Conservation (phyloP, 2,113 vertebrate species). For the Alectura lathami region DNA sequence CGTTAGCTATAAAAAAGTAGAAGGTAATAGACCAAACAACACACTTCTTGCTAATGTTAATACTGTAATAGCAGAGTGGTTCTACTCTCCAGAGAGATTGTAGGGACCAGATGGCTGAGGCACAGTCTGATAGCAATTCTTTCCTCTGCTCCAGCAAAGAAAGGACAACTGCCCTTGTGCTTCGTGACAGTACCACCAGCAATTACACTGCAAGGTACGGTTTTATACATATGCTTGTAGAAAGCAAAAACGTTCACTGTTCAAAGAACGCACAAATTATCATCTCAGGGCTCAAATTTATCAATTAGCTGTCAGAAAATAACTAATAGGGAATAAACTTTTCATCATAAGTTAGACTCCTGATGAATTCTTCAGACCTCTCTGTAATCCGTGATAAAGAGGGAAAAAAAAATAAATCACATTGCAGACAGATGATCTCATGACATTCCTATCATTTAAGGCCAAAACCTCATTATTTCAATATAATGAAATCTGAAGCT, state of each 20-base stretch:
- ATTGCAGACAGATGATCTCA: neutral
- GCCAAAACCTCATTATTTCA: conserved; percentile 10
- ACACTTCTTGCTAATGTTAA: neutral
- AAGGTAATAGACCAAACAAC: neutral
- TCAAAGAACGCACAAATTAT: neutral
- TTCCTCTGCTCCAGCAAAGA: neutral
- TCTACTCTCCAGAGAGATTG: neutral
- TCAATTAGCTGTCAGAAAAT: neutral
- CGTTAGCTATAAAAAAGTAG: neutral
- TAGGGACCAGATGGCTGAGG: neutral
- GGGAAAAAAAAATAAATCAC: neutral
- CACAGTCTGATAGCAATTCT: neutral
- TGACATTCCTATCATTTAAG: conserved; percentile 10
- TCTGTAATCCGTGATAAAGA: neutral
- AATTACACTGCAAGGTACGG: neutral
- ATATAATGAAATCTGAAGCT: neutral
- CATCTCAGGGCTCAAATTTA: neutral
- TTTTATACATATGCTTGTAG: accelerated
- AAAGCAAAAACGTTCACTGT: neutral
- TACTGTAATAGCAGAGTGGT: neutral
- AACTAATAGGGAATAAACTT: neutral
- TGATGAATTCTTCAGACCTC: neutral
- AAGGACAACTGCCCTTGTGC: neutral
- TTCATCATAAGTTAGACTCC: neutral
- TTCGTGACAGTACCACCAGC: neutral